phyloP scores from a whole-genome alignment of 2,888 invertebrate genomes.

The Heterodera filipjevi region DNA sequence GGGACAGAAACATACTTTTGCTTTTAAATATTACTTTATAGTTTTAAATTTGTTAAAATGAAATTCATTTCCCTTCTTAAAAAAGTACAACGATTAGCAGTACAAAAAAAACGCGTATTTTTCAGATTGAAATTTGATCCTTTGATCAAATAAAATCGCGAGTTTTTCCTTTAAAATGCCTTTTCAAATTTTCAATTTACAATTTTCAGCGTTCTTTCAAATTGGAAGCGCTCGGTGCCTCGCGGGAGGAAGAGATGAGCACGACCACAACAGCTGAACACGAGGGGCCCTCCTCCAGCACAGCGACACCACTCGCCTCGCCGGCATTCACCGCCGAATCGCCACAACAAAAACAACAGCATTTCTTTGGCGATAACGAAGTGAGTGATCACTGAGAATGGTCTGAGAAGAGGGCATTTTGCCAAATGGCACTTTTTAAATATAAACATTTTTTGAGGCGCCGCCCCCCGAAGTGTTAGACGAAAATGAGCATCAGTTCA shows the following conservation, averaged over 20 bases:
- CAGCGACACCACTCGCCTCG: constrained; percentile 47
- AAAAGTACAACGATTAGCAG: not conserved
- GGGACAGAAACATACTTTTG: no score
- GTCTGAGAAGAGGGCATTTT: not conserved
- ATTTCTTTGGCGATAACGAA: constrained; percentile 39
- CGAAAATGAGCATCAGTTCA: constrained; percentile 32
- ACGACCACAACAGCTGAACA: constrained; percentile 45
- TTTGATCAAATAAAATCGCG: not conserved
- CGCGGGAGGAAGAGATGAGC: constrained; percentile 32
- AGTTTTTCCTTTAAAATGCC: not conserved
- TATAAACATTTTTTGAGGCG: constrained; percentile 23
- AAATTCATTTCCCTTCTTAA: not conserved
- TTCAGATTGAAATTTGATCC: not conserved
- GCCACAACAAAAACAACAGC: constrained; percentile 39
- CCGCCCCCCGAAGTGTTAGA: constrained; percentile 23
- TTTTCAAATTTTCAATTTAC: not conserved
- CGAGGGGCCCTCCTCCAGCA: constrained; percentile 33
- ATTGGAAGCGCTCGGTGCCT: constrained; percentile 13
- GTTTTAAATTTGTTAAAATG: no score
- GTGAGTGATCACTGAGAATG: not conserved
- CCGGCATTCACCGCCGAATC: constrained; percentile 48
- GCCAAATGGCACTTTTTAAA: constrained; percentile 8
- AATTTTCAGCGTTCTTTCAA: not conserved
- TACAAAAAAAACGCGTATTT: not conserved
- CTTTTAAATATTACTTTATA: no score